Percentiles rank a stretch among this genome's conserved stretches.
phyloP scores from a whole-genome alignment of 2,797 vertebrate species.

The Cryptoprocta ferox region DNA sequence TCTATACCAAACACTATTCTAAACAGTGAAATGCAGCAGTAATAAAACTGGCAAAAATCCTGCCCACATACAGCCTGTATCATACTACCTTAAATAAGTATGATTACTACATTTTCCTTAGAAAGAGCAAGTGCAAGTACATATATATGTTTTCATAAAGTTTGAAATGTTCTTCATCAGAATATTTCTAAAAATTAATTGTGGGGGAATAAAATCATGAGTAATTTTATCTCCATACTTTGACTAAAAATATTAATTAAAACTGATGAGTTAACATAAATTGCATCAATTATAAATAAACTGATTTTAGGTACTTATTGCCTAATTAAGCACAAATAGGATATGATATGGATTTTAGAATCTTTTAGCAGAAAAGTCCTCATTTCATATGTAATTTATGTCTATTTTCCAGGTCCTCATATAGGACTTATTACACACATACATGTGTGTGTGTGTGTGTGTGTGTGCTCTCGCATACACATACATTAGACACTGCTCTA shows the following conservation, averaged over 20 bases:
- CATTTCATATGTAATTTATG: constrained; percentile 39
- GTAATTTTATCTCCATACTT: constrained; percentile 38
- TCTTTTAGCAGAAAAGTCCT: background rate
- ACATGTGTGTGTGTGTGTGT: background rate
- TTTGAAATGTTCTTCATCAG: background rate
- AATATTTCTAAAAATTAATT: constrained; percentile 13
- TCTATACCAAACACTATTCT: background rate
- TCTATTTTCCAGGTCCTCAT: background rate
- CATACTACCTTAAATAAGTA: background rate
- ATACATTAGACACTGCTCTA: background rate
- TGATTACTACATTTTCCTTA: background rate
- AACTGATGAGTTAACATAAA: background rate
- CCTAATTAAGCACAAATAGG: background rate
- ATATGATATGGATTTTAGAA: background rate
- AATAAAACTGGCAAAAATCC: background rate
- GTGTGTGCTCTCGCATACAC: background rate
- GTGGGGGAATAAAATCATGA: background rate
- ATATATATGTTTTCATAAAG: background rate
- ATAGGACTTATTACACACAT: background rate
- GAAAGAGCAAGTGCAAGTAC: background rate
- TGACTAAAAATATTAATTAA: constrained; percentile 34
- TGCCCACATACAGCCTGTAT: background rate
- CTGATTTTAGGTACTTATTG: background rate
- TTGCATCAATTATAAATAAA: background rate
- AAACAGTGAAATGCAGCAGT: background rate